Evolutionary conservation across 2,888 invertebrate species (phyloP).

Genomic region (Miltochrista miniata): DNA sequence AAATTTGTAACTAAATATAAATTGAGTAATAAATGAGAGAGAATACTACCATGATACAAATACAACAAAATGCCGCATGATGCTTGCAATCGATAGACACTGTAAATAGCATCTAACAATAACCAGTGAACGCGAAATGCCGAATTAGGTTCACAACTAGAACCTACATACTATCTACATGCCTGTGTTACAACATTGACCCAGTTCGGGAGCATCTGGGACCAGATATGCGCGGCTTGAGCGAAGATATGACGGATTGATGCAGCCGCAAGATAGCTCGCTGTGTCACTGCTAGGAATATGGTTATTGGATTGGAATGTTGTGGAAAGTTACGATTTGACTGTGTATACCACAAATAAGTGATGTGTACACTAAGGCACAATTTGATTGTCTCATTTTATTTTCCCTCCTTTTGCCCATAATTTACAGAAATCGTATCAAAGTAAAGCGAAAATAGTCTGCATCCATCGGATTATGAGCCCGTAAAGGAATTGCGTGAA

Average conservation of each 20-base stretch:
- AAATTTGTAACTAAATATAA: background rate
- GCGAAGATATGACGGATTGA: conserved; percentile 3
- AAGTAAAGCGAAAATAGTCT: no score
- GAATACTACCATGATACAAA: background rate
- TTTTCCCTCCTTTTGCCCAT: no score
- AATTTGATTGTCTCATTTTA: no score
- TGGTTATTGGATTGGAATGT: background rate
- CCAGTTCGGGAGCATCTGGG: conserved; percentile 29
- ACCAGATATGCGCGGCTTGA: conserved; percentile 23
- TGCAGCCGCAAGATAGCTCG: conserved; percentile 4
- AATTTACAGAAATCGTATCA: no score
- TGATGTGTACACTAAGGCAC: background rate
- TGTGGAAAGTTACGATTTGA: background rate
- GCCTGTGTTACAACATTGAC: conserved; percentile 28
- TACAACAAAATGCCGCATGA: background rate
- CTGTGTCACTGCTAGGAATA: background rate
- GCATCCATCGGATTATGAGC: no score
- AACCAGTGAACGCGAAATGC: conserved; percentile 3
- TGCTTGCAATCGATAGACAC: conserved; percentile 1
- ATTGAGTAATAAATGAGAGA: background rate
- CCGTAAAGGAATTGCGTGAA: no score
- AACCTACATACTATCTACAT: conserved; percentile 7
- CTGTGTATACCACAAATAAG: background rate
- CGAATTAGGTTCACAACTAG: conserved; percentile 3
- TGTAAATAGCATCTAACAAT: conserved; percentile 4